Percentiles rank a stretch among this genome's conserved stretches.
Evolutionary conservation across 1,140 invertebrate species (phyloP).

Genomic region (Telenomus remus): DNA sequence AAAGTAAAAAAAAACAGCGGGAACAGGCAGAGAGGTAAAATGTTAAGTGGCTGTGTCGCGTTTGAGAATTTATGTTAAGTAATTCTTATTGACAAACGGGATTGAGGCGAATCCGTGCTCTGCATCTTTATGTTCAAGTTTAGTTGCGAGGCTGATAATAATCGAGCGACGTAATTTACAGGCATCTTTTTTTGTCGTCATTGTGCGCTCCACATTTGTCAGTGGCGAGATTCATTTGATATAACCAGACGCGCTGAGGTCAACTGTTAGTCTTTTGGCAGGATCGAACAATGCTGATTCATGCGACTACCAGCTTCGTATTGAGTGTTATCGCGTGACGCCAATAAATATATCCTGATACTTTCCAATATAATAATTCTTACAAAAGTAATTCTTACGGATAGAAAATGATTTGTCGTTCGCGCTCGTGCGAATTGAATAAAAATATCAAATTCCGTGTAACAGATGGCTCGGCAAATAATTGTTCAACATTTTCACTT

Average conservation of each 20-base stretch:
- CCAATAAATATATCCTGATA: constrained; percentile 23
- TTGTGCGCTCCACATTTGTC: constrained; percentile 33
- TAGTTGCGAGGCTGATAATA: constrained; percentile 16
- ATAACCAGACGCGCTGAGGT: constrained; percentile 38
- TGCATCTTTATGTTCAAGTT: constrained; percentile 25
- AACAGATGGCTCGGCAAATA: background rate
- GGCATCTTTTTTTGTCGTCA: constrained; percentile 22
- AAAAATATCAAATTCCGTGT: background rate
- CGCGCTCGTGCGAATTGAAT: background rate
- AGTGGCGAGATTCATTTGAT: constrained; percentile 32
- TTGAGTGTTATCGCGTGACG: constrained; percentile 31
- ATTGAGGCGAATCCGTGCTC: constrained; percentile 17
- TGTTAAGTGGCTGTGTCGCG: constrained; percentile 1
- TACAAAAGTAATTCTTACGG: constrained; percentile 12
- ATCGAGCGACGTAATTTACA: constrained; percentile 37
- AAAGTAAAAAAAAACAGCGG: too few species aligned
- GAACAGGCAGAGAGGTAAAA: background rate
- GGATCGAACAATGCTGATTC: constrained; percentile 49
- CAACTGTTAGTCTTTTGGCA: constrained; percentile 47
- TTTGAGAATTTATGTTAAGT: constrained; percentile 22
- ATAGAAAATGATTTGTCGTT: constrained; percentile 4
- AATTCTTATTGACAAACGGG: constrained; percentile 25
- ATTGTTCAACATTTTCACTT: background rate
- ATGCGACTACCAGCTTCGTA: constrained; percentile 34
- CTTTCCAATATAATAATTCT: constrained; percentile 24